Percentiles rank a stretch among this genome's conserved stretches.
Evolutionary conservation across 2,888 invertebrate genomes (phyloP).

Genomic region (Rhimphoctona megacephalus): DNA sequence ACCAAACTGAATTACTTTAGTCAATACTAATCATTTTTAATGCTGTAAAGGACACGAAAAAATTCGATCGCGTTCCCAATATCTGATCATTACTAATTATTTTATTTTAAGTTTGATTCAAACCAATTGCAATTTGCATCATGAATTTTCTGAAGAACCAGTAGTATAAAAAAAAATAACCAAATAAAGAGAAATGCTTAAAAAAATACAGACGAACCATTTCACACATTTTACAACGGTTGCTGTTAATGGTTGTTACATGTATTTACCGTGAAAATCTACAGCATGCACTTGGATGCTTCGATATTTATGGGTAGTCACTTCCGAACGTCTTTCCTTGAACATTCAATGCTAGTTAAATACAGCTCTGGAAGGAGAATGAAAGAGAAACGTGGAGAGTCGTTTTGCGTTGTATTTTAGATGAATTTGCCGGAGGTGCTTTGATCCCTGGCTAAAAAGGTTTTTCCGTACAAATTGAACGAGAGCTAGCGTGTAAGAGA

Average conservation of each 20-base stretch:
- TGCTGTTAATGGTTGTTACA: constrained; percentile 82
- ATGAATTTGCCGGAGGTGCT: constrained; percentile 80
- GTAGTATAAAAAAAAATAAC: not conserved
- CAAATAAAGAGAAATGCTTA: constrained; percentile 75
- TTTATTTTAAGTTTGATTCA: not conserved
- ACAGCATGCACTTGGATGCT: constrained; percentile 75
- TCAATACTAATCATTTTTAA: constrained; percentile 7
- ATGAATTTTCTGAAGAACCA: not conserved
- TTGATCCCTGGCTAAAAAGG: constrained; percentile 69
- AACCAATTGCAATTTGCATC: too few relatives aligned
- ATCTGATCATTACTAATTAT: not conserved
- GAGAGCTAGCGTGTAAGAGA: constrained; percentile 62
- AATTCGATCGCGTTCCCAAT: not conserved
- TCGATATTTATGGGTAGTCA: constrained; percentile 60
- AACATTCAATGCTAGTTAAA: constrained; percentile 83
- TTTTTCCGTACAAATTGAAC: constrained; percentile 70
- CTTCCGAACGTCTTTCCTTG: constrained; percentile 78
- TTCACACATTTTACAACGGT: constrained; percentile 2
- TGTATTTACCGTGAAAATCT: constrained; percentile 81
- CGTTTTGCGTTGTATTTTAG: constrained; percentile 76
- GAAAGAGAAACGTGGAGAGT: constrained; percentile 51
- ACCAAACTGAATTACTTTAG: not conserved
- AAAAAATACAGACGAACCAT: too few relatives aligned
- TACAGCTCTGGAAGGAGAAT: constrained; percentile 72
- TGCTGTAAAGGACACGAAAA: not conserved